Conservation (phyloP, 2,888 invertebrate species). For the Rhingia campestris region DNA sequence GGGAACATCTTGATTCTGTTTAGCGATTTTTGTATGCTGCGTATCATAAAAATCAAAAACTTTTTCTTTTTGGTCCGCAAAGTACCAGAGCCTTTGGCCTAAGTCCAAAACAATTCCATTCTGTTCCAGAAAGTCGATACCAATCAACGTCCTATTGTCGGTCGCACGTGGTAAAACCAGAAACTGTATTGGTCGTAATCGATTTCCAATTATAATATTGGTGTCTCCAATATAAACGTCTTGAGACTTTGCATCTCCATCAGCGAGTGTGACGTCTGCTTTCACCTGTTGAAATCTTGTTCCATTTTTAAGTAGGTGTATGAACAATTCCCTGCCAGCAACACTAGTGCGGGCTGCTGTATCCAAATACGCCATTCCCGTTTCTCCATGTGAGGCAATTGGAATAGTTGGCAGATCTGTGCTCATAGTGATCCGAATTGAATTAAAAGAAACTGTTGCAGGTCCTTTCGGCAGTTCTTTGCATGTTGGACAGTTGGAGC, state of each 20-base stretch:
- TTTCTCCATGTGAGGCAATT: constrained; percentile 25
- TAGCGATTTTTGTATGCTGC: not conserved
- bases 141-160: constrained; percentile 37
- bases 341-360: constrained; percentile 48
- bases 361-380: constrained; percentile 43
- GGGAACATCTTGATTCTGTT: not conserved
- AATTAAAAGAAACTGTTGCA: constrained; percentile 32
- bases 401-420: constrained; percentile 33
- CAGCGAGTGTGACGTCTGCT: constrained; percentile 18
- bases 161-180: constrained; percentile 15
- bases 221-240: constrained; percentile 4
- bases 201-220: constrained; percentile 34
- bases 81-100: constrained; percentile 21
- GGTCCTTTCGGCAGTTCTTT: constrained; percentile 19
- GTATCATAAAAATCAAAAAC: constrained; percentile 13
- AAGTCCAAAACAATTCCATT: constrained; percentile 22
- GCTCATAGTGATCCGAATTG: constrained; percentile 5
- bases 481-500: not conserved
- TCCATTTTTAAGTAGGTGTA: constrained; percentile 16
- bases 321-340: constrained; percentile 29
- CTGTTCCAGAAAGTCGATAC: constrained; percentile 45
- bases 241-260: constrained; percentile 5
- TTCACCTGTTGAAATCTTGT: not conserved
- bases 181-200: constrained; percentile 23
- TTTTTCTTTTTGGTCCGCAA: constrained; percentile 12